These are phyloP conservation scores for Urosaurus nigricauda DNA, from an alignment of 2,797 vertebrate genomes.

Conservation along the genomic window DNA sequence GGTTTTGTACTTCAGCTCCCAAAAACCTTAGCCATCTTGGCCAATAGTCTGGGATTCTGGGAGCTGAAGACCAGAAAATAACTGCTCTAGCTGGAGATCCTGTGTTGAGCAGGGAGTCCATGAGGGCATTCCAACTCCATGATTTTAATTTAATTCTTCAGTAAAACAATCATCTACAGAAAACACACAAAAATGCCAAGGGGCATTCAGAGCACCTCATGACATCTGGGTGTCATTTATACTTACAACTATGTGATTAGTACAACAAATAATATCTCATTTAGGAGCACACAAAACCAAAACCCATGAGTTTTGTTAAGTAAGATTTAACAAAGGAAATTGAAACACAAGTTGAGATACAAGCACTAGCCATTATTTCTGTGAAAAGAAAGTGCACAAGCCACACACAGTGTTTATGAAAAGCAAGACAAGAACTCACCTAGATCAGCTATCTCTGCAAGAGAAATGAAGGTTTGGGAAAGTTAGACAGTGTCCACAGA, in stretches of 20 bases:
- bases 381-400: conserved; percentile 4
- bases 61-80: too few relatives aligned
- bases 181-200: neutral
- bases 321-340: neutral
- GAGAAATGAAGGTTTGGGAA: conserved; percentile 76
- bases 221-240: neutral
- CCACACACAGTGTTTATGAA: neutral
- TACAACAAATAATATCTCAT: neutral
- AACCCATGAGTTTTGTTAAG: neutral
- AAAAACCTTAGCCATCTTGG: too few relatives aligned
- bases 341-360: neutral
- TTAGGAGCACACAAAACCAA: neutral
- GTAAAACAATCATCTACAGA: neutral
- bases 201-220: neutral
- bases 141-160: neutral
- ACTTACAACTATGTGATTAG: neutral
- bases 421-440: conserved; percentile 79
- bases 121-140: too few relatives aligned
- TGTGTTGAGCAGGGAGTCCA: too few relatives aligned
- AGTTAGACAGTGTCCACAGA: conserved; percentile 63
- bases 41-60: too few relatives aligned
- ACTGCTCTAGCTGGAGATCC: too few relatives aligned
- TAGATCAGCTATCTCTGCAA: conserved; percentile 86
- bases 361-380: neutral
- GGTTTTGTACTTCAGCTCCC: too few relatives aligned